Base-by-base conservation (phyloP, 2,888 invertebrate species). In the Eumerus sabulonum region DNA sequence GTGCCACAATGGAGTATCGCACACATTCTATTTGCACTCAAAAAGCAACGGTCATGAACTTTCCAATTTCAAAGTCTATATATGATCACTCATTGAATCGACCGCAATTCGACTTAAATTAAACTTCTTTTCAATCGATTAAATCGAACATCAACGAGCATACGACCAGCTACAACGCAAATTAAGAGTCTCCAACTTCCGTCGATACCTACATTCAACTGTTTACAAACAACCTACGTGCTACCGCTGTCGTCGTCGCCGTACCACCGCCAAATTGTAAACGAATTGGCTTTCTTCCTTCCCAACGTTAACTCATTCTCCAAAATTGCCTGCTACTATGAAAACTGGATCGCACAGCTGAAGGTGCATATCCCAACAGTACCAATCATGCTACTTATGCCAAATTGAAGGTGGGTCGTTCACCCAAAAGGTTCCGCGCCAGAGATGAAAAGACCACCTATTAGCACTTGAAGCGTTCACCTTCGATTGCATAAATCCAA, bases 401-500 rank as follows among this genome's bases (percentile, higher is more conserved):
- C 36, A 68, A 59, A 79, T 73, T 79, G 73, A 79, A 73, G 73
- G 67, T 79, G 67, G 72, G 72, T 72, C 72, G 72, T 79, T 59
- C 50, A 68, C 79, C 64, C 19, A 42, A 68, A 70, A 79, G 68
- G 79, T 68, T 42, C 13, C 53, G 48, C 42, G 16, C n/a, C n/a
- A n/a, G 44, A 62, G 45, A 13, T 63, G 36, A 48, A 27, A 53
- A 54, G 45, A 60, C 47, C 40, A 64, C 51, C 56, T 51, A 63
- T 73, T 53, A 68, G 42, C 62, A 57, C 45, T 59, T 40, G 59
- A 59, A 72, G 64, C 50, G 72, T 63, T 72, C 72, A 59, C 72
- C 53, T 59, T 63, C 63, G 56, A 27, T 79, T 73, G 68, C 68
- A 79, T 73, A 73, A 73, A 79, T 73, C 68, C 68, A 79, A 68